Percentiles rank a stretch among this genome's conserved stretches.
Conservation (phyloP, 1,140 invertebrate species). For the Zaprionus lachaisei region DNA sequence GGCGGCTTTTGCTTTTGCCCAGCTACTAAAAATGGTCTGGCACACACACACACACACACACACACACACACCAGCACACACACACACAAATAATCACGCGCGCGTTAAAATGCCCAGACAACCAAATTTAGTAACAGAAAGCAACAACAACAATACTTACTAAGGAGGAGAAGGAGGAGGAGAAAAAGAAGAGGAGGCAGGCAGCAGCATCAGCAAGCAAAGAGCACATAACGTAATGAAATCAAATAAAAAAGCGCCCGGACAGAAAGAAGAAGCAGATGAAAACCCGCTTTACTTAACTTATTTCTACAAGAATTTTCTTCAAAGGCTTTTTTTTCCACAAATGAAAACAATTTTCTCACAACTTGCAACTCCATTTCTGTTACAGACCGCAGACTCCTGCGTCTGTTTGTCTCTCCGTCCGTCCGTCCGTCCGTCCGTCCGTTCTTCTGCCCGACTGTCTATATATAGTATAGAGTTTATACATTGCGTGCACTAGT, state of each 20-base stretch:
- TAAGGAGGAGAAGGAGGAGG: background rate
- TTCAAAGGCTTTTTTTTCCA: conserved; percentile 68
- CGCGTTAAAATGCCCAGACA: conserved; percentile 75
- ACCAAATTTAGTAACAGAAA: conserved; percentile 79
- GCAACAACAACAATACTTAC: conserved; percentile 36
- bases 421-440: background rate
- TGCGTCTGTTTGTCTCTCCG: background rate
- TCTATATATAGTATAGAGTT: conserved; percentile 67
- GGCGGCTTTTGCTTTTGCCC: conserved; percentile 42
- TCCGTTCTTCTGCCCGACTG: background rate
- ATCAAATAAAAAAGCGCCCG: conserved; percentile 73
- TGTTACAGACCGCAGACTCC: conserved; percentile 16
- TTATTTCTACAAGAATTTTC: conserved; percentile 50
- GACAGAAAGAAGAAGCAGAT: conserved; percentile 21
- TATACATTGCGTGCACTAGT: conserved; percentile 15
- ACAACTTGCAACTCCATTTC: conserved; percentile 54
- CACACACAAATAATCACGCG: conserved; percentile 11
- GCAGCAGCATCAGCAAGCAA: conserved; percentile 8
- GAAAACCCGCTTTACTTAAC: conserved; percentile 48
- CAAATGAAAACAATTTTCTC: conserved; percentile 49
- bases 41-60: conserved; percentile 50
- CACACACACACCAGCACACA: conserved; percentile 48
- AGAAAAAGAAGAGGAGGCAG: background rate
- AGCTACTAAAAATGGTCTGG: conserved; percentile 78
- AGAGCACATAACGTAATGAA: conserved; percentile 67